Base-by-base conservation (phyloP, 2,113 vertebrate genomes). In the Vulpes vulpes region DNA sequence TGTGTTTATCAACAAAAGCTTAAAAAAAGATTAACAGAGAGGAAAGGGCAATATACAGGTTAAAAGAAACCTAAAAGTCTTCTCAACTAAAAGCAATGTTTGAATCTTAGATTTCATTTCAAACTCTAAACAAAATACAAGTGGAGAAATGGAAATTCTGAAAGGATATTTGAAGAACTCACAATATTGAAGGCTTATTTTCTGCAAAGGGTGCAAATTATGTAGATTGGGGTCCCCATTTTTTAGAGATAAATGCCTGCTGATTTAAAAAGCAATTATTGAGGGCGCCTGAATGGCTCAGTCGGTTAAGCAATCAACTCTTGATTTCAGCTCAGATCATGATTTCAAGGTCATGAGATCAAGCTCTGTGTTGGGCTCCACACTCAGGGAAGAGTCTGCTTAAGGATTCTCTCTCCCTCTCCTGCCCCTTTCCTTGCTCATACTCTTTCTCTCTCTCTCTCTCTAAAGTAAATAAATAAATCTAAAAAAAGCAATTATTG, bases 171-270 rank as follows among this genome's bases (percentile, higher is more conserved):
- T 89, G 20, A 92, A 94, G 43, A 89, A 84, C 43, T 88, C 35
- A 35, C 32, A 71, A 88, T 62, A 35, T 3, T 85, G 25, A 93
- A 93, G 73, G 25, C 73, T 84, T 62, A 92, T 91, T 94, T 87
- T 76, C 49, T 30, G 19, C 5, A 93, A 27, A 43, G 55, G 1
- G 27, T 82, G 19, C 59, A 71, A 16, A n/a, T 93, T 90, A 76
- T 27, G 30, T 60, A 93, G 55, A 73, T 38, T 51, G 11, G 14
- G 30, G 9, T 65, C 19, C 25, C 32, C 76, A 30, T 16, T 38
- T 87, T 84, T 38, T 35, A 91, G 30, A 94, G 53, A 67, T 62
- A 95, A 10, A 78, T 25, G 43, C 43, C 43, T 43, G 43, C 43
- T 43, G 6, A 43, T 7, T 43, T 43, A 43, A 43, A 7, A 43